These are phyloP conservation scores for Clarias gariepinus DNA, from an alignment of 2,113 vertebrate species.

Conservation along the genomic window DNA sequence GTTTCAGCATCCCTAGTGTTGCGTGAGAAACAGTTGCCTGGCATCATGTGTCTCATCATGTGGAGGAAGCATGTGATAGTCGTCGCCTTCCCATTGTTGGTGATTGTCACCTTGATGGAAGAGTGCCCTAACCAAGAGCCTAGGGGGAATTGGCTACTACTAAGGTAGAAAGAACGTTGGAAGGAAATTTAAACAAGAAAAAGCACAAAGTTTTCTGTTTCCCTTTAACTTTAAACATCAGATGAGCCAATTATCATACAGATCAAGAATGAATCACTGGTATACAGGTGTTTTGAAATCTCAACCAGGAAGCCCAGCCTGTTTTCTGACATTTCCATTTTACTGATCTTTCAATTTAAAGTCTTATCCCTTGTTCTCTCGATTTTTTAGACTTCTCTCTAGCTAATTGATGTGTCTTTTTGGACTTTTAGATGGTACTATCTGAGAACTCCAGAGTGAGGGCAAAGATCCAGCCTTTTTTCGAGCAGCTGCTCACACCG, in stretches of 20 bases:
- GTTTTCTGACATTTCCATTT: background rate
- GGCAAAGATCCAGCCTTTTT: slow-evolving; percentile 78
- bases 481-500: slow-evolving; percentile 77
- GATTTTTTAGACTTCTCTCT: background rate
- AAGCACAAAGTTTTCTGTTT: background rate
- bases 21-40: no score
- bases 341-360: background rate
- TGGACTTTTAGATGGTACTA: slow-evolving; percentile 78
- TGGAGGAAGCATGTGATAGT: no score
- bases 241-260: background rate
- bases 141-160: no score
- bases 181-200: background rate
- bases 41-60: no score
- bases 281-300: background rate
- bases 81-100: no score
- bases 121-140: no score
- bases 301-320: background rate
- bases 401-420: background rate
- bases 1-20: no score
- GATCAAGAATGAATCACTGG: background rate
- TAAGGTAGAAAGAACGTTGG: no score
- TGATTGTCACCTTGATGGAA: no score
- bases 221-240: background rate
- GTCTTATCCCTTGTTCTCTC: background rate
- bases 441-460: slow-evolving; percentile 85